Evolutionary conservation across 2,113 vertebrate genomes (phyloP).

Genomic region (Potamarius usumacintae): DNA sequence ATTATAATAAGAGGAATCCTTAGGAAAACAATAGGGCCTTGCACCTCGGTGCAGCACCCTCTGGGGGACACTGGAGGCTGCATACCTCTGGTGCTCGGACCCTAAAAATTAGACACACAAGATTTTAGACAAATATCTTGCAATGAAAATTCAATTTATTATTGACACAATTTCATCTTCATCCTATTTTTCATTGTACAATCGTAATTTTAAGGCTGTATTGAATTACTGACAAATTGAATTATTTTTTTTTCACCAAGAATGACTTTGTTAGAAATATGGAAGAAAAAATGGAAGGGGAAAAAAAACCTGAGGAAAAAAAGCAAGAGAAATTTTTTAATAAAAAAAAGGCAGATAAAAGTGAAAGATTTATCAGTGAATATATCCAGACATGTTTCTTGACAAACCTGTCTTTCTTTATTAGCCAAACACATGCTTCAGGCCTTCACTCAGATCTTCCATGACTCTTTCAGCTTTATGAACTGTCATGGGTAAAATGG

Average conservation of each 20-base stretch:
- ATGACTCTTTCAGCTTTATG: not conserved
- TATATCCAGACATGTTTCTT: not conserved
- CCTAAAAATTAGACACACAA: not conserved
- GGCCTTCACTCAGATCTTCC: not conserved
- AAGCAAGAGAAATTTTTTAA: not conserved
- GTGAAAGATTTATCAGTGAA: not conserved
- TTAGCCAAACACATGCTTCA: not conserved
- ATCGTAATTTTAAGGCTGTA: not conserved
- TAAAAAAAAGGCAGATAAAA: too few relatives aligned
- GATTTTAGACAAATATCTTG: not conserved
- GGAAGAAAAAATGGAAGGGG: not conserved
- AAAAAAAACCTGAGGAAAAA: not conserved
- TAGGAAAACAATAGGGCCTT: too few relatives aligned
- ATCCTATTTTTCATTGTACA: not conserved
- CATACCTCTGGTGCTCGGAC: too few relatives aligned
- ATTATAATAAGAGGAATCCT: too few relatives aligned
- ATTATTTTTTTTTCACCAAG: not conserved
- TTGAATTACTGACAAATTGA: not conserved
- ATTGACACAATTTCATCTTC: not conserved
- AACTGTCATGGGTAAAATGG: not conserved
- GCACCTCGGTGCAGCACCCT: too few relatives aligned
- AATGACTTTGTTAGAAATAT: too few relatives aligned
- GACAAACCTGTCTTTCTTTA: not conserved
- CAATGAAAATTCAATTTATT: not conserved
- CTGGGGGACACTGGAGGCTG: too few relatives aligned